Percentiles rank a stretch among this genome's conserved stretches.
Conservation (phyloP, 2,113 vertebrate genomes). For the Nannospalax galili region DNA sequence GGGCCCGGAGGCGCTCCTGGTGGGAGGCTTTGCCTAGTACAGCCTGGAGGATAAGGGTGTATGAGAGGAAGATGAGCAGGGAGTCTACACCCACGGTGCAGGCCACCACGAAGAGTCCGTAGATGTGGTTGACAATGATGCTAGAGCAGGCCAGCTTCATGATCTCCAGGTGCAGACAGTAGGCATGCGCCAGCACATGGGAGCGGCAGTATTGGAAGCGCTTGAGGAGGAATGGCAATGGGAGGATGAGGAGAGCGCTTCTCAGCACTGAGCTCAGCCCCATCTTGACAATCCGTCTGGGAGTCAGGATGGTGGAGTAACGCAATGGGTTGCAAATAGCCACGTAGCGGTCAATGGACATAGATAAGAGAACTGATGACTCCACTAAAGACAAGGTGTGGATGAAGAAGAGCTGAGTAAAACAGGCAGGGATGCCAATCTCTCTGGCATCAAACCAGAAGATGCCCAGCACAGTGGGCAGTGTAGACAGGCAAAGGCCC, state of each 20-base stretch:
- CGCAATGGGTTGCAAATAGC: constrained; percentile 73
- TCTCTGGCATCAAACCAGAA: constrained; percentile 75
- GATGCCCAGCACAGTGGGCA: constrained; percentile 75
- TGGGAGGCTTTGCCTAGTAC: constrained; percentile 58
- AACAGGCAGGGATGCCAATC: constrained; percentile 66
- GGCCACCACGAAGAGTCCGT: constrained; percentile 70
- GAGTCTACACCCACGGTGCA: constrained; percentile 75
- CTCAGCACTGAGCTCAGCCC: background rate
- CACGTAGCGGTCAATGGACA: constrained; percentile 76
- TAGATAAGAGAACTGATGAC: constrained; percentile 73
- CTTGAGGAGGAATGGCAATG: constrained; percentile 60
- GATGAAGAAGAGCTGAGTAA: constrained; percentile 66
- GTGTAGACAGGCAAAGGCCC: constrained; percentile 72
- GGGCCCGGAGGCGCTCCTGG: constrained; percentile 47
- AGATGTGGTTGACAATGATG: constrained; percentile 72
- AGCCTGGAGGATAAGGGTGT: constrained; percentile 55
- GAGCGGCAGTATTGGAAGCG: constrained; percentile 68
- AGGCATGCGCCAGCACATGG: constrained; percentile 70
- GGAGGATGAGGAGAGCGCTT: constrained; percentile 63
- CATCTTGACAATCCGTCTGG: constrained; percentile 32
- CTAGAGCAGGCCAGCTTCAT: constrained; percentile 80
- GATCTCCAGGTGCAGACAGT: constrained; percentile 76
- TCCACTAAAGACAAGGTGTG: constrained; percentile 76
- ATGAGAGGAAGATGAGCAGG: constrained; percentile 69
- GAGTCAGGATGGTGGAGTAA: constrained; percentile 49